Conservation (phyloP, 2,888 invertebrate genomes). For the Tethea ocularis region DNA sequence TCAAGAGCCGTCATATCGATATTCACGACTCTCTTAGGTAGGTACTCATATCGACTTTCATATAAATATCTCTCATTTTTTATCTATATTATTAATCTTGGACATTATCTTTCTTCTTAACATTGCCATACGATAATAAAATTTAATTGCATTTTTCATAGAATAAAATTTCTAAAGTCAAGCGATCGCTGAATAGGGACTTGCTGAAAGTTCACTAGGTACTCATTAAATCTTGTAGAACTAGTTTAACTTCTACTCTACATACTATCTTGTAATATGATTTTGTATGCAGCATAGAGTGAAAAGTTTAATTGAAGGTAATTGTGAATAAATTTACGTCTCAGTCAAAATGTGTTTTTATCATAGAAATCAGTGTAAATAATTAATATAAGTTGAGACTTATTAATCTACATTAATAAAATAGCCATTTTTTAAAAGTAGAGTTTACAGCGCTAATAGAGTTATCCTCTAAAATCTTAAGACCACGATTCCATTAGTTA, state of each 20-base stretch:
- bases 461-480: background rate
- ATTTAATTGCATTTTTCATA: background rate
- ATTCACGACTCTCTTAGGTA: background rate
- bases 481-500: background rate
- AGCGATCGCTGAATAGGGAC: background rate
- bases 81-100: too few species aligned
- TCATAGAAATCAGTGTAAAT: background rate
- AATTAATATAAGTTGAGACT: background rate
- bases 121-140: too few species aligned
- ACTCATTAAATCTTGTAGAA: background rate
- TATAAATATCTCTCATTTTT: background rate
- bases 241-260: background rate
- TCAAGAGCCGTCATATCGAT: background rate
- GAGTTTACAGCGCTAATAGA: too few species aligned
- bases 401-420: too few species aligned
- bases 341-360: too few species aligned
- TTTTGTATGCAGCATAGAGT: background rate
- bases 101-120: background rate
- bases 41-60: background rate
- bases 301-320: background rate
- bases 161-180: background rate
- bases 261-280: background rate
- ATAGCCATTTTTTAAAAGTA: too few species aligned
- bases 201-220: background rate
- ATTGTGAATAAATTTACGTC: background rate